These are phyloP conservation scores for Molanna angustata DNA, from an alignment of 2,888 invertebrate species.

Conservation along the genomic window DNA sequence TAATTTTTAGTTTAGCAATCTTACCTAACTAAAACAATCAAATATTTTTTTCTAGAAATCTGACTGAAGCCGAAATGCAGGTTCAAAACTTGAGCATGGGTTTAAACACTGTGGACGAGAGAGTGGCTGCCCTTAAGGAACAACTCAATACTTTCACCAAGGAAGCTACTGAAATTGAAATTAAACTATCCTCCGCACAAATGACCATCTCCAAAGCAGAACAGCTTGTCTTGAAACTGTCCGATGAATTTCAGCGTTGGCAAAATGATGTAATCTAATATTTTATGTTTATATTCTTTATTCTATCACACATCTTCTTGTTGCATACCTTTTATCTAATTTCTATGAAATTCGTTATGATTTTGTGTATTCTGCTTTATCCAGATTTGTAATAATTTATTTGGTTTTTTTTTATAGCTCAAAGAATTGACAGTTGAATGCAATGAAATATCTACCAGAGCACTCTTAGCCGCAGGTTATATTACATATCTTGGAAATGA, in stretches of 20 bases:
- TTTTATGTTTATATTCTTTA: not conserved
- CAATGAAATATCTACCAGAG: constrained; percentile 60
- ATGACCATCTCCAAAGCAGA: constrained; percentile 76
- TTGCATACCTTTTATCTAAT: too few relatives aligned
- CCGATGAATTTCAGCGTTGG: constrained; percentile 89
- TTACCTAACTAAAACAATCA: too few relatives aligned
- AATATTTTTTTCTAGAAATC: constrained; percentile 60
- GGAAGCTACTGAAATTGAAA: constrained; percentile 91
- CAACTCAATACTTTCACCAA: constrained; percentile 84
- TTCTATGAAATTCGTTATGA: not conserved
- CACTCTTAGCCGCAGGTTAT: constrained; percentile 74
- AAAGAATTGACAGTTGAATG: constrained; percentile 61
- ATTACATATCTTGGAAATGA: constrained; percentile 70
- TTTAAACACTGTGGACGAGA: constrained; percentile 74
- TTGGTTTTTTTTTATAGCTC: constrained; percentile 46
- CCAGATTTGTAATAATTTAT: constrained; percentile 2
- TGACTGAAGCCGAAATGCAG: constrained; percentile 78
- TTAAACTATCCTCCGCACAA: constrained; percentile 73
- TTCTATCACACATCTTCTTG: too few relatives aligned
- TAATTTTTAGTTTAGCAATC: too few relatives aligned
- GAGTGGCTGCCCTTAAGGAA: constrained; percentile 73
- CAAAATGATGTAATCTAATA: constrained; percentile 48
- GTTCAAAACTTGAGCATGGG: constrained; percentile 75
- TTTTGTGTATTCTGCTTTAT: not conserved
- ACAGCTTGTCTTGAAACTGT: constrained; percentile 79